Evolutionary conservation across 2,113 vertebrate species (phyloP).

Genomic region (Lethenteron camtschaticum): DNA sequence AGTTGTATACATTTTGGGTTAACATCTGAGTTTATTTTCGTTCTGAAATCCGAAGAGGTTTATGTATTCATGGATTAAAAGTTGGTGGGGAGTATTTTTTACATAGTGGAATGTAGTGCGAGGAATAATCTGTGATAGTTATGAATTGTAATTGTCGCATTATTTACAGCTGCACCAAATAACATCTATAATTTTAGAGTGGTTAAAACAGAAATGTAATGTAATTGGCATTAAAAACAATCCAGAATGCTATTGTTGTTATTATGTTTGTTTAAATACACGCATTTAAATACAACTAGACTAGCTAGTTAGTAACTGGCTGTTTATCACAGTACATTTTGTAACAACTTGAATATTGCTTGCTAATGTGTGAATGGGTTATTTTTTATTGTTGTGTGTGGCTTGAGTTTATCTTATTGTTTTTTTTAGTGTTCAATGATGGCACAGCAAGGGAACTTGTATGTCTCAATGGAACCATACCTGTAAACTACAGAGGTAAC

Average conservation of each 20-base stretch:
- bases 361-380: constrained; percentile 1
- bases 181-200: no score
- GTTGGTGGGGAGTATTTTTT: no score
- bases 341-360: background rate
- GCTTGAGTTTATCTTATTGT: constrained; percentile 7
- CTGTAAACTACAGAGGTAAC: constrained; percentile 80
- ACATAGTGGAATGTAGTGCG: no score
- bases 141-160: no score
- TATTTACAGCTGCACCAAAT: no score
- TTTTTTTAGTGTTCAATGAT: constrained; percentile 74
- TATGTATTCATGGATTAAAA: no score
- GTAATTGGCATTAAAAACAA: no score
- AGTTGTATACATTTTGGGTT: no score
- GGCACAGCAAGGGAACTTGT: constrained; percentile 73
- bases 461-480: constrained; percentile 84
- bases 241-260: background rate
- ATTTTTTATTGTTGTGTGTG: background rate
- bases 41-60: no score
- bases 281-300: background rate
- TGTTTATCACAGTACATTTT: background rate
- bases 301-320: background rate
- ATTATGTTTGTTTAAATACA: background rate
- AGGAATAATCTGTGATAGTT: no score
- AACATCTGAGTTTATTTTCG: no score
- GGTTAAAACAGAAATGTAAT: no score